Evolutionary conservation across 2,888 invertebrate species (phyloP).

Genomic region (Micropterix aruncella): DNA sequence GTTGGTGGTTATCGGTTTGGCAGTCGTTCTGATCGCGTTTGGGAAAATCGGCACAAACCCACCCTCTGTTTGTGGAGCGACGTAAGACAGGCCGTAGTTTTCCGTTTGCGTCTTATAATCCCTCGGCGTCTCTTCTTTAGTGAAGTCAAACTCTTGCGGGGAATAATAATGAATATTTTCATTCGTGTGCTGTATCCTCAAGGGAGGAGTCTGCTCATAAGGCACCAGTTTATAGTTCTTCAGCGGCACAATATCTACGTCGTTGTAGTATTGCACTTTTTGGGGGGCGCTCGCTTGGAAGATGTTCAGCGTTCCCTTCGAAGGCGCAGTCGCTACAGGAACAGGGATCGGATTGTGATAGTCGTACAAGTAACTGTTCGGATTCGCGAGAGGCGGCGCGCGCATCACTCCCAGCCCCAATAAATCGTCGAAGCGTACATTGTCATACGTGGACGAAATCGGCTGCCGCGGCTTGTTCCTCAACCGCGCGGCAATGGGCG

Average conservation of each 20-base stretch:
- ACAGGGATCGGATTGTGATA: conserved; percentile 9
- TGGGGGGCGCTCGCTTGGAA: conserved; percentile 20
- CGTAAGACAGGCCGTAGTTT: neutral
- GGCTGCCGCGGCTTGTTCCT: conserved; percentile 4
- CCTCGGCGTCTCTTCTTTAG: conserved; percentile 28
- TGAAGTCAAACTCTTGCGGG: conserved; percentile 21
- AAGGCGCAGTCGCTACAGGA: conserved; percentile 5
- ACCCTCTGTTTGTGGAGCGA: conserved; percentile 21
- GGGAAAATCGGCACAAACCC: conserved; percentile 28
- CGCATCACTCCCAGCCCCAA: conserved; percentile 7
- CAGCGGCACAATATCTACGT: conserved; percentile 23
- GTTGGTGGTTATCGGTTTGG: conserved; percentile 17
- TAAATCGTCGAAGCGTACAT: neutral
- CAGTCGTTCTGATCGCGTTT: conserved; percentile 15
- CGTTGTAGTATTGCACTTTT: conserved; percentile 25
- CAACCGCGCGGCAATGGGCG: conserved; percentile 18
- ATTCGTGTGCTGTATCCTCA: conserved; percentile 20
- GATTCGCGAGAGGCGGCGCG: conserved; percentile 6
- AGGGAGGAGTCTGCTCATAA: conserved; percentile 34
- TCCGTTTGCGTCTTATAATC: conserved; percentile 17
- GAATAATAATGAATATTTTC: conserved; percentile 20
- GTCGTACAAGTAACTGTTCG: conserved; percentile 4
- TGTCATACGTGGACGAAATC: neutral
- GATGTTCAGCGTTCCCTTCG: conserved; percentile 15
- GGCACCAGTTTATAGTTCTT: conserved; percentile 34